These are phyloP conservation scores for Podarcis lilfordi DNA, from an alignment of 2,797 vertebrate species.

Conservation along the genomic window DNA sequence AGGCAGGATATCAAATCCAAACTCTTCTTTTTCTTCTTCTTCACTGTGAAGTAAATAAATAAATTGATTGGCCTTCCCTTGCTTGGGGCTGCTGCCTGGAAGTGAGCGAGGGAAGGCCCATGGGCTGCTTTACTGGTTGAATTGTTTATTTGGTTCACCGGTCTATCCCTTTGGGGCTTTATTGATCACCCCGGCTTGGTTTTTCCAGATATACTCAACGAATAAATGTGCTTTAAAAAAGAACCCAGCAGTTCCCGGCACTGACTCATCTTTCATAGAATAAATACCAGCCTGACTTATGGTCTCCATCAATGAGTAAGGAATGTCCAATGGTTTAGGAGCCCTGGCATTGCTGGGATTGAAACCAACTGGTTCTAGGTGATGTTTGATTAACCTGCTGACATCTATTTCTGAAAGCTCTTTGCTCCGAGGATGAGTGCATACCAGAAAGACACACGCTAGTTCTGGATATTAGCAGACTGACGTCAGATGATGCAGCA, in stretches of 20 bases:
- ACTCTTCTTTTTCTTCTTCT: too few relatives aligned
- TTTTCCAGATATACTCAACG: background rate
- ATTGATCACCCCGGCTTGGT: background rate
- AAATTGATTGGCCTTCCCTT: too few relatives aligned
- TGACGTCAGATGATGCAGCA: slow-evolving; percentile 9
- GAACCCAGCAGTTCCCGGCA: too few relatives aligned
- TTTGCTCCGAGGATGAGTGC: background rate
- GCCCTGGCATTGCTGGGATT: background rate
- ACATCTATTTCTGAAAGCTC: slow-evolving; percentile 1
- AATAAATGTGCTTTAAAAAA: too few relatives aligned
- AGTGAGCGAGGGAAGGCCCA: too few relatives aligned
- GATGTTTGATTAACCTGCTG: background rate
- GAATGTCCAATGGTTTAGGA: background rate
- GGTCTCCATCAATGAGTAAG: background rate
- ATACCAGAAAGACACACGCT: background rate
- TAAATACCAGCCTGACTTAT: background rate
- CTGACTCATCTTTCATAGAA: too few relatives aligned
- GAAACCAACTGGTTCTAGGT: background rate
- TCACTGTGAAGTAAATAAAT: too few relatives aligned
- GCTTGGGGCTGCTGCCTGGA: too few relatives aligned
- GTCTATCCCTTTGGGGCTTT: background rate
- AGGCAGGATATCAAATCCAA: too few relatives aligned
- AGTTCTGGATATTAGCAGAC: background rate
- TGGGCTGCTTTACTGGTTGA: too few relatives aligned
- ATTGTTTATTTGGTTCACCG: background rate